A percentile compares a stretch with the other conserved stretches of the same genome.
phyloP scores from a whole-genome alignment of 2,797 vertebrate species.

The Pseudopleuronectes americanus region DNA sequence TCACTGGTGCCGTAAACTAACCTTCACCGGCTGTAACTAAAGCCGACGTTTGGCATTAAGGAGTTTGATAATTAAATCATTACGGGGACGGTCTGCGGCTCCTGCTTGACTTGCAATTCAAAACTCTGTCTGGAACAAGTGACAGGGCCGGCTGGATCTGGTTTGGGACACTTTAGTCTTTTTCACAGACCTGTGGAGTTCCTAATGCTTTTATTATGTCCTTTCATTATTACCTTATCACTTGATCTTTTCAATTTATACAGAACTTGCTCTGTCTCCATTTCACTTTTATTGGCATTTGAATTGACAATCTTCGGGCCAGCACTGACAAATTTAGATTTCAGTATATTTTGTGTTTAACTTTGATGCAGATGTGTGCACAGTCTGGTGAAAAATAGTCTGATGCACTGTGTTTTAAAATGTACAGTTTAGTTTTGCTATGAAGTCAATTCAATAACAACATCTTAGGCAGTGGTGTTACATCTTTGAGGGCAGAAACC shows the following conservation, averaged over 20 bases:
- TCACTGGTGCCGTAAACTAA: slow-evolving; percentile 88
- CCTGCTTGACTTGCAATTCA: slow-evolving; percentile 85
- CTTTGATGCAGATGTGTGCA: not conserved
- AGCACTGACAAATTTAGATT: not conserved
- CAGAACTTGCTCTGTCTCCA: too few relatives aligned
- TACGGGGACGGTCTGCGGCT: slow-evolving; percentile 73
- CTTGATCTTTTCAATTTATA: too few relatives aligned
- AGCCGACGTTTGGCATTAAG: slow-evolving; percentile 87
- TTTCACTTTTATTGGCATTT: too few relatives aligned
- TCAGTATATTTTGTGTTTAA: not conserved
- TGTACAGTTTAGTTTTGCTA: not conserved
- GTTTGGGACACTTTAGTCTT: slow-evolving; percentile 49
- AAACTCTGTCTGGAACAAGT: slow-evolving; percentile 84
- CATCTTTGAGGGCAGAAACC: too few relatives aligned
- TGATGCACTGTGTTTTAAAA: not conserved
- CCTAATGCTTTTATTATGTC: too few relatives aligned
- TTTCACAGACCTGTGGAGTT: slow-evolving; percentile 15
- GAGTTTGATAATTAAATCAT: slow-evolving; percentile 96
- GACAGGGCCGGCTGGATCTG: slow-evolving; percentile 47
- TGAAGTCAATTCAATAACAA: too few relatives aligned
- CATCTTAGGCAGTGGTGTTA: too few relatives aligned
- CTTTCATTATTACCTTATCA: too few relatives aligned
- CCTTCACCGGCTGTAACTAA: slow-evolving; percentile 86
- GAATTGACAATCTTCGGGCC: too few relatives aligned
- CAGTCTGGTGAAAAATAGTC: not conserved